Evolutionary conservation across 2,113 vertebrate species (phyloP), one percentile per base, ranked within the genome.

Genomic region (Lophochroa leadbeateri): DNA sequence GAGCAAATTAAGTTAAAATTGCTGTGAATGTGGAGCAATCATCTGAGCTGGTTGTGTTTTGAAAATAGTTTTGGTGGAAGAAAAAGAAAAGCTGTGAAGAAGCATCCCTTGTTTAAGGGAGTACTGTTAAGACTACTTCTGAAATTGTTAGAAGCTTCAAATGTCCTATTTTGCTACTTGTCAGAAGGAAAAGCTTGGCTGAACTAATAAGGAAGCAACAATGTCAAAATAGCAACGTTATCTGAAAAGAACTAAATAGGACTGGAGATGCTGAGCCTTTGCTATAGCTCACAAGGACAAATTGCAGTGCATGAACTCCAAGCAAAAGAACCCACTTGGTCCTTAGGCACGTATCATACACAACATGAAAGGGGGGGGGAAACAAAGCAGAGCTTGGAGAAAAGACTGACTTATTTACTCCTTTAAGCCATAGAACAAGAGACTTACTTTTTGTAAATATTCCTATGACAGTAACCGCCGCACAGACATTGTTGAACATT

Each of bases 1-100:
- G 0, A 92, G 86, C 50, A 97, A 94, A 95, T 89, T 93, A 97
- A 92, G 41, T 86, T 50, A 91, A 91, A 96, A 95, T 71, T 95
- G 88, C 76, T 91, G 63, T 83, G 89, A 92, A 88, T 90, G 63
- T 39, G 37, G 17, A 25, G 58, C 58, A 92, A 92, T 91, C 83
- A 89, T 80, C 65, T 70, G 78, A 92, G 53, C 60, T 92, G 28
- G 63, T 31, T 90, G 68, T 68, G 44, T 81, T 94, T 90, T 86
- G 91, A 88, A 97, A 96, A 97, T 50, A 80, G 39, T 77, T 93
- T 75, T 39, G 39, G 60, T 78, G 44, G 47, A 72, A 86, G 79
- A 87, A 92, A 82, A 86, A 69, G 39, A 82, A 49, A 94, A 96
- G 61, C 87, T 90, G 55, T 72, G 77, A 93, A 77, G 55, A 80